Conservation (phyloP, 2,113 vertebrate species). For the Pseudorasbora parva region DNA sequence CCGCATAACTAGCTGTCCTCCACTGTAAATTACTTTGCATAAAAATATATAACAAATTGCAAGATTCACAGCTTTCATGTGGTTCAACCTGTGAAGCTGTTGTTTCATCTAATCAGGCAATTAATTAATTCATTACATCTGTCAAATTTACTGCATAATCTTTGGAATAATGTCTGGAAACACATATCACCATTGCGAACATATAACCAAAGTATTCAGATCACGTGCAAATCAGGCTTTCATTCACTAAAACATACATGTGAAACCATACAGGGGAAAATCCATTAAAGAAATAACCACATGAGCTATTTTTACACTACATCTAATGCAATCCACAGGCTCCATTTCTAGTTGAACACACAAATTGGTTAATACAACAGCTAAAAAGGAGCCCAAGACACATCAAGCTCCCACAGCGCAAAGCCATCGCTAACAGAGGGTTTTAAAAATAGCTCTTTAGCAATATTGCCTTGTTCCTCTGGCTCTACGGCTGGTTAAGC, state of each 20-base stretch:
- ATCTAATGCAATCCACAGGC: slow-evolving; percentile 10
- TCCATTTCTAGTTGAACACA: slow-evolving; percentile 18
- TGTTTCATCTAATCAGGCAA: not conserved
- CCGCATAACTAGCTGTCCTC: not conserved
- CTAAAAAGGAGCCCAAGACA: slow-evolving; percentile 30
- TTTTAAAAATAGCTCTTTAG: slow-evolving; percentile 44
- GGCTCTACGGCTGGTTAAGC: slow-evolving; percentile 26
- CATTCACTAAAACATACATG: not conserved
- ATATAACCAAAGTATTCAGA: not conserved
- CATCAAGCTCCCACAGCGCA: not conserved
- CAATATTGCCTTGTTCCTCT: slow-evolving; percentile 27
- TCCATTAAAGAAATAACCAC: not conserved
- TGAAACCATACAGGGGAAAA: not conserved
- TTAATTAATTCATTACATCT: not conserved
- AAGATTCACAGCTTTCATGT: slow-evolving; percentile 10
- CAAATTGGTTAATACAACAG: slow-evolving; percentile 45
- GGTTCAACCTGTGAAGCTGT: not conserved
- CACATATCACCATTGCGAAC: not conserved
- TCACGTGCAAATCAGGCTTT: not conserved
- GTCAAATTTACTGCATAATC: not conserved
- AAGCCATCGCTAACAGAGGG: slow-evolving; percentile 37
- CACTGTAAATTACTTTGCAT: not conserved
- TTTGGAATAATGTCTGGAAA: not conserved
- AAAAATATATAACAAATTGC: not conserved
- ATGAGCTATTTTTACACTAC: slow-evolving; percentile 10